These are phyloP conservation scores for Tyrannus savana DNA, from an alignment of 2,113 vertebrate genomes.

Conservation along the genomic window DNA sequence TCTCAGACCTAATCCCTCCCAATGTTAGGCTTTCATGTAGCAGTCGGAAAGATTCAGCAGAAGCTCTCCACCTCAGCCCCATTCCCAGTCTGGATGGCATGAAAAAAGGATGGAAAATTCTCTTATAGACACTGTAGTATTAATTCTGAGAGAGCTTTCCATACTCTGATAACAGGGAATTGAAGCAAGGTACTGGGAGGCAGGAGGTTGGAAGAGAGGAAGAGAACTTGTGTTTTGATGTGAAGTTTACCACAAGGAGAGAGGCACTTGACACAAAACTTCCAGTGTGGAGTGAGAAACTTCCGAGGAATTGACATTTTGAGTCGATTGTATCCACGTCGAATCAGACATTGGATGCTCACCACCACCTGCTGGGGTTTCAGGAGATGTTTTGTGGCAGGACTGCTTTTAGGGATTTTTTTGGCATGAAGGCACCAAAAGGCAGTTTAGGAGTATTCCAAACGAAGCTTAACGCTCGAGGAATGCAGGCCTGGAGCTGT, in stretches of 20 bases:
- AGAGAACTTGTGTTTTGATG: background rate
- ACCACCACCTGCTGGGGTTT: background rate
- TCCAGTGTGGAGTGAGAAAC: background rate
- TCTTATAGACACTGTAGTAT: background rate
- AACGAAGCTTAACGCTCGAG: background rate
- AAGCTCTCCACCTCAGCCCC: accelerated
- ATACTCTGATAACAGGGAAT: background rate
- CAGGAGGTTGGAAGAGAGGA: background rate
- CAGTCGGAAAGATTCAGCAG: background rate
- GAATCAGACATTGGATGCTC: accelerated
- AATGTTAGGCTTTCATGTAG: background rate
- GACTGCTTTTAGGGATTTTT: background rate
- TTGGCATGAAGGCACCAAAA: background rate
- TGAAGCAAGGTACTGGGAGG: background rate
- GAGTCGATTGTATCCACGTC: accelerated
- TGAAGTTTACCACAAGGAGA: background rate
- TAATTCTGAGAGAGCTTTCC: background rate
- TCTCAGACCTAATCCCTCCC: background rate
- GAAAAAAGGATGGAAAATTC: background rate
- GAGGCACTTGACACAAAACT: background rate
- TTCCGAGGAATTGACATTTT: background rate
- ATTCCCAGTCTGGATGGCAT: background rate
- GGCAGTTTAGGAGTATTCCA: background rate
- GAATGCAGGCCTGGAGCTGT: background rate
- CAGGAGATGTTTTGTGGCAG: background rate